Evolutionary conservation across 1,140 invertebrate species (phyloP).

Genomic region (Palaemon carinicauda): DNA sequence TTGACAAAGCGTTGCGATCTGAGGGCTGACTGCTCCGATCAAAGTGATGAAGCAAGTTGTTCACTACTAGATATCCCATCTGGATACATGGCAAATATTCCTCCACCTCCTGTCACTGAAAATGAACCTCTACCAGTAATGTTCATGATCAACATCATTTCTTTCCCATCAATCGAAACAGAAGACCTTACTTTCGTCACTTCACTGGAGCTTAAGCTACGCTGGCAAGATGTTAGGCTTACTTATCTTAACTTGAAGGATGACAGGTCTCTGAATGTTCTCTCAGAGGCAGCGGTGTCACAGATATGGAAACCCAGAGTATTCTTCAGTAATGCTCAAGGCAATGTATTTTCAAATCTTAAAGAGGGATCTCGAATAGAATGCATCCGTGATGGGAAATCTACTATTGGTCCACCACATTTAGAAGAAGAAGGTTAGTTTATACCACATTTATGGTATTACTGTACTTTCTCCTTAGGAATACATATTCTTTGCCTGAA

Average conservation of each 20-base stretch:
- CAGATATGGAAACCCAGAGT: constrained; percentile 52
- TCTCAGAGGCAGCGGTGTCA: constrained; percentile 6
- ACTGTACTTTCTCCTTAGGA: too few relatives aligned
- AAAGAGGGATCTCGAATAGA: constrained; percentile 45
- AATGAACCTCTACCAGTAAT: constrained; percentile 20
- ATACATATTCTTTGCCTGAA: too few relatives aligned
- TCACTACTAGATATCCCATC: constrained; percentile 61
- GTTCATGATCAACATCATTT: constrained; percentile 33
- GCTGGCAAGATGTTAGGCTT: constrained; percentile 50
- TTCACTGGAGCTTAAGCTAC: constrained; percentile 20
- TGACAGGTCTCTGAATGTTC: constrained; percentile 52
- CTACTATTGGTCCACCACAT: constrained; percentile 9
- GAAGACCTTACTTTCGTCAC: constrained; percentile 25
- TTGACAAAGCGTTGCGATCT: constrained; percentile 84
- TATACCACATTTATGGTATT: too few relatives aligned
- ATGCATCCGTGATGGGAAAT: constrained; percentile 22
- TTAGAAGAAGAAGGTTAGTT: constrained; percentile 40
- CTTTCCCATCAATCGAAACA: constrained; percentile 46
- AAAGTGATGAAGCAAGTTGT: constrained; percentile 88
- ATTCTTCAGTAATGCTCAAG: constrained; percentile 54
- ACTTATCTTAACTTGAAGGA: constrained; percentile 53
- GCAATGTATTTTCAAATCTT: constrained; percentile 53
- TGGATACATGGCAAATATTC: constrained; percentile 50
- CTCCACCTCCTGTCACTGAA: constrained; percentile 14
- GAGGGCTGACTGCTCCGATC: constrained; percentile 81